A percentile compares a stretch with the other conserved stretches of the same genome.
phyloP scores from a whole-genome alignment of 2,113 vertebrate genomes.

The Pithys albifrons region DNA sequence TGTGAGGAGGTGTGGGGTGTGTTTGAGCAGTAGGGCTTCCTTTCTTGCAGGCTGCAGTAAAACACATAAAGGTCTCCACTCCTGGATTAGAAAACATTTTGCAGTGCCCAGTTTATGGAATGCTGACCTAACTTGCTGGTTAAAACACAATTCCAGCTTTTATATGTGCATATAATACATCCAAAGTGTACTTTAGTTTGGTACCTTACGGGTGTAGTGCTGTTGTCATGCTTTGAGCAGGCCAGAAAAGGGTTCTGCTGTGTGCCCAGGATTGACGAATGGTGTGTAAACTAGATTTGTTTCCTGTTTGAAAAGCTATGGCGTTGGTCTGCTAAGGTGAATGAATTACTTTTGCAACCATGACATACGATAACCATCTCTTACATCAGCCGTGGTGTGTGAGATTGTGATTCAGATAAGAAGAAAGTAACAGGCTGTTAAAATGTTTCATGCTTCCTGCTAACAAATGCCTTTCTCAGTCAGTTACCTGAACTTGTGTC shows the following conservation, averaged over 20 bases:
- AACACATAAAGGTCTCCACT: background rate
- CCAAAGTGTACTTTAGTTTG: background rate
- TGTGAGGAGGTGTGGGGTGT: accelerated
- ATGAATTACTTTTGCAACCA: background rate
- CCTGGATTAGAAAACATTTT: background rate
- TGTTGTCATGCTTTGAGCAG: background rate
- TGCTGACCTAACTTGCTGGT: background rate
- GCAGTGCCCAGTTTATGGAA: background rate
- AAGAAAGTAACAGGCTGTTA: background rate
- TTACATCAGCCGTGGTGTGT: background rate
- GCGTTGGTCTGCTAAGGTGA: background rate
- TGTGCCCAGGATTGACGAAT: background rate
- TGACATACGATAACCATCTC: background rate
- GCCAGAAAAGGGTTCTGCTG: background rate
- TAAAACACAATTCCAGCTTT: background rate
- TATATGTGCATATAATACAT: background rate
- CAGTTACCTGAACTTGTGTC: background rate
- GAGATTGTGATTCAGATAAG: background rate
- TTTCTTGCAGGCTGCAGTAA: background rate
- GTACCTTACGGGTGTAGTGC: background rate
- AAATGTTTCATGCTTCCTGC: background rate
- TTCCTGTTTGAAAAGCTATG: background rate
- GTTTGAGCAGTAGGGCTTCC: background rate
- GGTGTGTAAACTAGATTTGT: background rate
- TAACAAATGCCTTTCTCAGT: background rate